Conservation (phyloP, 2,888 invertebrate species). For the Sussaba pulchella region DNA sequence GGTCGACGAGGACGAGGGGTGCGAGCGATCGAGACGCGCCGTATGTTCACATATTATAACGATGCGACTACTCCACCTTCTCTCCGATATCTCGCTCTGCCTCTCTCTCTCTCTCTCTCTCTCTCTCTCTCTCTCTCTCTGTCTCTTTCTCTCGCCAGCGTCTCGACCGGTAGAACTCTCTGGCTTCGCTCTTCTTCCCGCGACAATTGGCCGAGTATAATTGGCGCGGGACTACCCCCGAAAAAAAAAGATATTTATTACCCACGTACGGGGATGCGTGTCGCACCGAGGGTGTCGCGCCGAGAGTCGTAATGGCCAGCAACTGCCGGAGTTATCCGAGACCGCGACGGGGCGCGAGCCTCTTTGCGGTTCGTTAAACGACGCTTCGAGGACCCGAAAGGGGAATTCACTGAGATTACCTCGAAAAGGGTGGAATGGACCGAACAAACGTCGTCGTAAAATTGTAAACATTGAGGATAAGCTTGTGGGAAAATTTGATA, state of each 20-base stretch:
- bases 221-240: constrained; percentile 79
- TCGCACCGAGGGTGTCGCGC: constrained; percentile 30
- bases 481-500: not conserved
- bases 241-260: constrained; percentile 80
- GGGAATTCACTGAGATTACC: not conserved
- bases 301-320: constrained; percentile 48
- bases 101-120: no score
- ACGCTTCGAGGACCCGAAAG: constrained; percentile 53
- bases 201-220: constrained; percentile 76
- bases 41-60: constrained; percentile 80
- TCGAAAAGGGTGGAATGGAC: not conserved
- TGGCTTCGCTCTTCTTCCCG: constrained; percentile 34
- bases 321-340: constrained; percentile 7
- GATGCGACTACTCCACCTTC: constrained; percentile 17
- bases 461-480: not conserved
- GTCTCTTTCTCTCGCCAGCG: constrained; percentile 19
- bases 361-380: constrained; percentile 83
- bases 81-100: not conserved
- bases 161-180: not conserved
- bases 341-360: constrained; percentile 76
- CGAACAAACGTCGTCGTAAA: not conserved
- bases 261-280: constrained; percentile 59
- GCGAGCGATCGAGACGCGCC: constrained; percentile 69
- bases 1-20: constrained; percentile 14
- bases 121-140: no score